A percentile compares a stretch with the other conserved stretches of the same genome.
Evolutionary conservation across 2,888 invertebrate genomes (phyloP).

Genomic region (Monoplex corrugatus): DNA sequence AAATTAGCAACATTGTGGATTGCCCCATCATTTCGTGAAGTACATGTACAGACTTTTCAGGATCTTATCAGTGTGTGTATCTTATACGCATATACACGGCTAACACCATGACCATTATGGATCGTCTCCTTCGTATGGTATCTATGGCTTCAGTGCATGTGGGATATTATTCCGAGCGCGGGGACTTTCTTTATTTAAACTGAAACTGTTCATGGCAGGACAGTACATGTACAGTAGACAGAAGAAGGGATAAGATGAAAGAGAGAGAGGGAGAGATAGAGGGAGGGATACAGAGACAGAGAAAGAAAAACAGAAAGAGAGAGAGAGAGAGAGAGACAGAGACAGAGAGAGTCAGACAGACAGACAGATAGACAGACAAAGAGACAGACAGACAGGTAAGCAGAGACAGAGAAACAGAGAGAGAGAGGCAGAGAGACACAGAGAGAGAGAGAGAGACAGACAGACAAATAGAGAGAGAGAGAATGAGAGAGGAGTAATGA

Average conservation of each 20-base stretch:
- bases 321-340: not conserved
- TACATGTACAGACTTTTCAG: no score
- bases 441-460: not conserved
- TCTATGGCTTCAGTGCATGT: no score
- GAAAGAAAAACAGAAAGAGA: not conserved
- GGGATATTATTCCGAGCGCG: no score
- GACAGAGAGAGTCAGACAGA: not conserved
- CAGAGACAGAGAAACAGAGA: not conserved
- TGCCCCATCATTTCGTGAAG: no score
- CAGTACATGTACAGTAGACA: no score
- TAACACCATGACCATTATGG: no score
- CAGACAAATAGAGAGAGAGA: not conserved
- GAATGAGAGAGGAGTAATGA: not conserved
- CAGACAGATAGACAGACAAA: not conserved
- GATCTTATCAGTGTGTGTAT: no score
- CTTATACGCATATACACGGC: no score
- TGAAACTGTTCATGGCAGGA: no score
- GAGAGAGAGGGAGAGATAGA: not conserved
- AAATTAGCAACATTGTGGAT: no score
- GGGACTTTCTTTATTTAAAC: no score
- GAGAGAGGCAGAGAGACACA: not conserved
- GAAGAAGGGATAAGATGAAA: not conserved
- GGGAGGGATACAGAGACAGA: not conserved
- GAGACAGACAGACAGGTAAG: not conserved
- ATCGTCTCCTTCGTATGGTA: no score